Conservation (phyloP, 1,140 invertebrate species). For the Phymorhynchus buccinoides region DNA sequence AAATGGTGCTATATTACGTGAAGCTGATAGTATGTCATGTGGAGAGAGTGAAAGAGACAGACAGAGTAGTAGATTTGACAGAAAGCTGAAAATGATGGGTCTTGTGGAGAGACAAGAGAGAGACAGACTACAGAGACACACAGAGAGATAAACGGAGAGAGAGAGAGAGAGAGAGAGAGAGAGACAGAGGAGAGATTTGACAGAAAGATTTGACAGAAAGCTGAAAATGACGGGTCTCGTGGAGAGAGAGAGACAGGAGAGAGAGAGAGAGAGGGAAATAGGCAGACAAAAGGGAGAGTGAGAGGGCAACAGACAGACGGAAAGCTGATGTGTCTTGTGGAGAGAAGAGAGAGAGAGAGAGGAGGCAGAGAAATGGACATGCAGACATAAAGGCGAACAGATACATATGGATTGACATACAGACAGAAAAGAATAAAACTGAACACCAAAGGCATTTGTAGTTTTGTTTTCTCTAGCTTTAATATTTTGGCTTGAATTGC, state of each 20-base stretch:
- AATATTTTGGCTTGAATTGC: constrained; percentile 3
- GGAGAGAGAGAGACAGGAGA: too few relatives aligned
- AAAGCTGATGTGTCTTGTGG: too few relatives aligned
- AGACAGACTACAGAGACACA: not conserved
- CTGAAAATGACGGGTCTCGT: too few relatives aligned
- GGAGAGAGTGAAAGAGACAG: too few relatives aligned
- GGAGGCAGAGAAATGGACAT: not conserved
- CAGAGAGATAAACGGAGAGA: not conserved
- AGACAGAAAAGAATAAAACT: not conserved
- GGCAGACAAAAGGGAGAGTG: too few relatives aligned
- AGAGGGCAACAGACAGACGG: too few relatives aligned
- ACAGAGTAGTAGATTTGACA: too few relatives aligned
- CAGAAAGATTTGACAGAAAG: too few relatives aligned
- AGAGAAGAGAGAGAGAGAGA: not conserved
- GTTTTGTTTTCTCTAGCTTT: not conserved
- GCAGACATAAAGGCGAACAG: not conserved
- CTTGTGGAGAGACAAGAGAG: too few relatives aligned
- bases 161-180: not conserved
- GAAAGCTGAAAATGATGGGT: too few relatives aligned
- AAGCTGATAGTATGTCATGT: too few relatives aligned
- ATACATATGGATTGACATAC: not conserved
- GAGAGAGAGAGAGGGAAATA: constrained; percentile 8
- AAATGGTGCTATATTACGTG: too few relatives aligned
- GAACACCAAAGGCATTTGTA: not conserved
- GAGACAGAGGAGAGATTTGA: not conserved